phyloP scores from a whole-genome alignment of 2,888 invertebrate genomes.

The Thumatha senex region DNA sequence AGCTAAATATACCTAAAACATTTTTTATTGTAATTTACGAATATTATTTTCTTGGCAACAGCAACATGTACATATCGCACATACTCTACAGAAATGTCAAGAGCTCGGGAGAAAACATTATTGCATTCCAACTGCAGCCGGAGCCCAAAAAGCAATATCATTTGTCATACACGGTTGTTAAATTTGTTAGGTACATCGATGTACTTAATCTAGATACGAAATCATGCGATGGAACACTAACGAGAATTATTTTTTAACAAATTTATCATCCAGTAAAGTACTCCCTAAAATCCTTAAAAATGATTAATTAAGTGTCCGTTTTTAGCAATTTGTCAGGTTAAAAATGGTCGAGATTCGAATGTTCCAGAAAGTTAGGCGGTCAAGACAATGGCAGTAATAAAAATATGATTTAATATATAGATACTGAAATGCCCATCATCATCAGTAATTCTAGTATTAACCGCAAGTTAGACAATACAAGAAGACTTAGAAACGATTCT shows the following conservation, averaged over 20 bases:
- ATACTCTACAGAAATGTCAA: conserved; percentile 40
- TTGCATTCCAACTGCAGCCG: conserved; percentile 60
- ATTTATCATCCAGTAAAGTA: conserved; percentile 27
- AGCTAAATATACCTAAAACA: no score
- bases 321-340: conserved; percentile 54
- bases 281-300: conserved; percentile 37
- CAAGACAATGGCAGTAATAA: conserved; percentile 27
- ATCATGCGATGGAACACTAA: conserved; percentile 14
- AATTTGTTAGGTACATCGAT: conserved; percentile 30
- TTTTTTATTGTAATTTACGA: no score
- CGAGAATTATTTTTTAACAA: conserved; percentile 10
- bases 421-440: conserved; percentile 14
- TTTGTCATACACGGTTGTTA: conserved; percentile 53
- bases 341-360: conserved; percentile 21
- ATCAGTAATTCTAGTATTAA: conserved; percentile 38
- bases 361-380: conserved; percentile 23
- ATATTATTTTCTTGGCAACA: conserved; percentile 13
- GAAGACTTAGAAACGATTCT: conserved; percentile 35
- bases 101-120: conserved; percentile 53
- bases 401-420: conserved; percentile 27
- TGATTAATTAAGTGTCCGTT: conserved; percentile 56
- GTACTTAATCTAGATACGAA: conserved; percentile 4
- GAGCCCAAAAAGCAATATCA: conserved; percentile 53
- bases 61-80: background rate
- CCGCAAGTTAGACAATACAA: conserved; percentile 49